Base-by-base conservation (phyloP, 2,797 vertebrate genomes). In the Anabas testudineus region DNA sequence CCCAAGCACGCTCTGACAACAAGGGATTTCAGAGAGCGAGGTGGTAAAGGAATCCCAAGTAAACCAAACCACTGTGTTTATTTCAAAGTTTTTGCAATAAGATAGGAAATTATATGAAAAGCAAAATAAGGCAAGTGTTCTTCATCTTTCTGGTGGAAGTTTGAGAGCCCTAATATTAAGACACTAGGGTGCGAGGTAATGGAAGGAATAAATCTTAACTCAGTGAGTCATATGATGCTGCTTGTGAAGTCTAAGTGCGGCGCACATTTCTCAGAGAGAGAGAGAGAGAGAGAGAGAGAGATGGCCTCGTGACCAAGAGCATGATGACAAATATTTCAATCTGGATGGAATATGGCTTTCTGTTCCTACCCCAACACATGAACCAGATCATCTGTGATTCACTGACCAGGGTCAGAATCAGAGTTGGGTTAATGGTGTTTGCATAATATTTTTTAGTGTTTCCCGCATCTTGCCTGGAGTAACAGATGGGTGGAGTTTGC, bases 171-270 rank as follows among this genome's bases (percentile, higher is more conserved):
- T 52, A 30, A 75, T 80, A 79, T 82, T 75, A 79, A 80, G 67
- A 80, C 72, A 78, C 63, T 63, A 81, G 56, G 55, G 60, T 8
- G 47, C 57, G 32, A 71, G 54, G 52, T 88, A 88, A 89, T 90
- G 80, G 78, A 86, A 75, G 63, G 71, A 74, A 90, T 88, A 68
- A 61, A 86, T 88, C 81, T 86, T 85, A 73, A 80, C 57, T 67
- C 26, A 62, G 73, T 80, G 81, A 88, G 78, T 90, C 87, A 84
- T 74, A 57, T 81, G 48, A 63, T 58, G 66, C 61, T 63, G 75
- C 76, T 84, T 54, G 49, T 76, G 59, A 48, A 83, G 72, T 81
- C 68, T 58, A 74, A 81, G 77, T 82, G 76, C 3, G 1, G 37
- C 34, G 45, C 34, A 57, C 64, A 88, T 88, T 86, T 81, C 63